Percentiles rank a stretch among this genome's conserved stretches.
phyloP scores from a whole-genome alignment of 2,113 vertebrate genomes.

The Noctilio leporinus region DNA sequence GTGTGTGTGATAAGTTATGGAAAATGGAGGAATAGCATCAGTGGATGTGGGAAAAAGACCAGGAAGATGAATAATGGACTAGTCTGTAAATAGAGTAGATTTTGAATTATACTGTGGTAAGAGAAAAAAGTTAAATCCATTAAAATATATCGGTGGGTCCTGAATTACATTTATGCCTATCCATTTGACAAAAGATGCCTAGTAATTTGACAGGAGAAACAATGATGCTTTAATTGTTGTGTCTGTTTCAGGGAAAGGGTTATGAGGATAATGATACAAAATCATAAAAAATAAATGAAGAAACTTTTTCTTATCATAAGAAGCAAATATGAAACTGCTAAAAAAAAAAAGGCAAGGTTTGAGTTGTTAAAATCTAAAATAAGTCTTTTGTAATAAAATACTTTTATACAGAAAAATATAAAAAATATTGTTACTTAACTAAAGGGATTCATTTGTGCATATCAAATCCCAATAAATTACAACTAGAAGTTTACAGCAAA shows the following conservation, averaged over 20 bases:
- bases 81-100: not conserved
- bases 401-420: not conserved
- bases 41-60: not conserved
- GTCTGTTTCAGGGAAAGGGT: not conserved
- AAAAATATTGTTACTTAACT: not conserved
- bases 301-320: not conserved
- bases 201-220: not conserved
- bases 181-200: too few species aligned
- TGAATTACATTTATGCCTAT: not conserved
- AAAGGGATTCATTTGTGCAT: not conserved
- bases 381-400: not conserved
- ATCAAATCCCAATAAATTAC: not conserved
- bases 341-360: not conserved
- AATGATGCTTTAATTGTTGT: not conserved
- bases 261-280: not conserved
- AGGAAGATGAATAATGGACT: not conserved
- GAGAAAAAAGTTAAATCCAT: not conserved
- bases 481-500: not conserved
- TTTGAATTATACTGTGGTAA: not conserved
- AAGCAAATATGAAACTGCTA: not conserved
- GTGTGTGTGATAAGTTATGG: not conserved
- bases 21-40: not conserved
- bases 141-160: not conserved
- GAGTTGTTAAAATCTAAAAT: not conserved
- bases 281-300: not conserved